Evolutionary conservation across 2,113 vertebrate genomes (phyloP).

Genomic region (Crocuta crocuta): DNA sequence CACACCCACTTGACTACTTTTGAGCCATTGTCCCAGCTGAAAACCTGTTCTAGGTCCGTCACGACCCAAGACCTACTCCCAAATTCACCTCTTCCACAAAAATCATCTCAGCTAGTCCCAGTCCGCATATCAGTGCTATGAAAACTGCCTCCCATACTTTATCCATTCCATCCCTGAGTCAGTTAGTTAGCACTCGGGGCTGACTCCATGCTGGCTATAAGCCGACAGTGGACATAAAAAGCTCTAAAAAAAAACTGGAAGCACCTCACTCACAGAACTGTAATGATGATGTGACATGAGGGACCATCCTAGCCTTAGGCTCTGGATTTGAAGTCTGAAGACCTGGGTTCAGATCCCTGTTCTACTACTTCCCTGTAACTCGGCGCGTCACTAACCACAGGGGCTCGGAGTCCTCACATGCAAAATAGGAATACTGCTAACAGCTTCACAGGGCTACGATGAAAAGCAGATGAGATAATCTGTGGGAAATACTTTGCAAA

Average conservation of each 20-base stretch:
- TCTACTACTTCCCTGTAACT: background rate
- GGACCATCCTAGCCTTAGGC: background rate
- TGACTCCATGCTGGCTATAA: background rate
- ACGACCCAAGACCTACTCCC: background rate
- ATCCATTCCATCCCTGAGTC: background rate
- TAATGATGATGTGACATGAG: background rate
- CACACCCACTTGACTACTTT: background rate
- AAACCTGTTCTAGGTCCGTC: background rate
- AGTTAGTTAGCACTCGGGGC: background rate
- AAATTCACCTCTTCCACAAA: slow-evolving; percentile 26
- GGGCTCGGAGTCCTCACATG: background rate
- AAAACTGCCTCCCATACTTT: background rate
- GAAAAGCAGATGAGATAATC: background rate
- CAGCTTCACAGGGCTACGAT: background rate
- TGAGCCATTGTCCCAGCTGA: background rate
- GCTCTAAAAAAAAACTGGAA: background rate
- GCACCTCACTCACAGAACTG: background rate
- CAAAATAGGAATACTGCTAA: background rate
- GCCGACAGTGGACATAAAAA: background rate
- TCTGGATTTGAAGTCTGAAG: background rate
- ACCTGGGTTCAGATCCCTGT: background rate
- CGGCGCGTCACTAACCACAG: background rate
- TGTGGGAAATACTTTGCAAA: background rate
- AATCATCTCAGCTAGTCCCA: background rate
- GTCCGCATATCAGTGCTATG: background rate